Conservation (phyloP, 2,797 vertebrate species). For the Sebastes steindachneri region DNA sequence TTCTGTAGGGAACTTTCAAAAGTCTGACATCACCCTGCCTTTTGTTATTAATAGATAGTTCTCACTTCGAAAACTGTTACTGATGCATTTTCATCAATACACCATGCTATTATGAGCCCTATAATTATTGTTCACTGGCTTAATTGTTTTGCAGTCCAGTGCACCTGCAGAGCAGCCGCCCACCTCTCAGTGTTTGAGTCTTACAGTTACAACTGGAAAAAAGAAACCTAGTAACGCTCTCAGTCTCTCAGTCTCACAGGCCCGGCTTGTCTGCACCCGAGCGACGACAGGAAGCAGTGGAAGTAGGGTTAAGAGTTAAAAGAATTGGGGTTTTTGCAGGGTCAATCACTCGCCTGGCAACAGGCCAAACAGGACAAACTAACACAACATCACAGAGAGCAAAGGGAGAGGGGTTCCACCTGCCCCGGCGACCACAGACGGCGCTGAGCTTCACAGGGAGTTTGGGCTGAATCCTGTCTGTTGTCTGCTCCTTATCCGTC, state of each 20-base stretch:
- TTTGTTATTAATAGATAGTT: background rate
- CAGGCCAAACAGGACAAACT: constrained; percentile 47
- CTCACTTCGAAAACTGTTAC: background rate
- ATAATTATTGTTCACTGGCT: background rate
- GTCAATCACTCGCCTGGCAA: constrained; percentile 50
- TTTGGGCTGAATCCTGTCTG: constrained; percentile 27
- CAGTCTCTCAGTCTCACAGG: background rate
- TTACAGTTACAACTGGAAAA: background rate
- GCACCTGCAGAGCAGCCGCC: background rate
- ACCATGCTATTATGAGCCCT: background rate
- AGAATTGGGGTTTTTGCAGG: constrained; percentile 29
- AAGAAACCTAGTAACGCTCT: background rate
- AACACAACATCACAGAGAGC: constrained; percentile 38
- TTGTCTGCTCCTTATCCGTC: constrained; percentile 33
- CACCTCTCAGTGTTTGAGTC: background rate
- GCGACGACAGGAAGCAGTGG: constrained; percentile 50
- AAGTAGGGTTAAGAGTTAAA: constrained; percentile 28
- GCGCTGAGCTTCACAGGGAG: constrained; percentile 14
- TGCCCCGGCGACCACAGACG: constrained; percentile 26
- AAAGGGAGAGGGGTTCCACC: constrained; percentile 43
- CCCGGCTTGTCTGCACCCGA: background rate
- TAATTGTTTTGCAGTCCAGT: background rate
- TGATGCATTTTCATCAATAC: background rate
- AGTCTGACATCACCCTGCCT: background rate
- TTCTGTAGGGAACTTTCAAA: background rate